These are phyloP conservation scores for Laothoe populi DNA, from an alignment of 2,888 invertebrate species.

Conservation along the genomic window DNA sequence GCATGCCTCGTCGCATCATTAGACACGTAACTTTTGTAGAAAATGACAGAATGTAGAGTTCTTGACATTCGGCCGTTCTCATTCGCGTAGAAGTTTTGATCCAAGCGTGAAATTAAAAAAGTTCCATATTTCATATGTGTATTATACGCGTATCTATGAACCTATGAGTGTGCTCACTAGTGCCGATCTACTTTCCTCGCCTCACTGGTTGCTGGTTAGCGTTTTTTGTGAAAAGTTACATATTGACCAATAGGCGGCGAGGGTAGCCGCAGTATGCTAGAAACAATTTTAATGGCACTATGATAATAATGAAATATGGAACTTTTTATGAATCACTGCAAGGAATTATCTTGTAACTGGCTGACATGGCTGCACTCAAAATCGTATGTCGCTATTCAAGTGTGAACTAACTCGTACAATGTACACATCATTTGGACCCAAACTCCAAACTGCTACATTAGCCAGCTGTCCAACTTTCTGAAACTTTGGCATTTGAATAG, in stretches of 20 bases:
- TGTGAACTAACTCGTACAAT: too few species aligned
- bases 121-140: slow-evolving; percentile 61
- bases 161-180: slow-evolving; percentile 47
- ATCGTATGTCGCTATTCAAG: not conserved
- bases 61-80: slow-evolving; percentile 54
- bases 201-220: slow-evolving; percentile 44
- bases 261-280: not conserved
- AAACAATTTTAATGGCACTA: slow-evolving; percentile 8
- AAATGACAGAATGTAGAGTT: slow-evolving; percentile 52
- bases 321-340: not conserved
- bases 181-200: slow-evolving; percentile 45
- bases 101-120: slow-evolving; percentile 82
- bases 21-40: slow-evolving; percentile 27
- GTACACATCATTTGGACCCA: slow-evolving; percentile 7
- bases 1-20: not conserved
- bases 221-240: slow-evolving; percentile 42
- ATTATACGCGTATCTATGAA: slow-evolving; percentile 48
- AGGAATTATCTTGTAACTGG: too few species aligned
- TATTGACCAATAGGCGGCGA: slow-evolving; percentile 3
- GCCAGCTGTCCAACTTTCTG: slow-evolving; percentile 26
- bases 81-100: slow-evolving; percentile 62
- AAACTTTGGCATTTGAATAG: slow-evolving; percentile 35
- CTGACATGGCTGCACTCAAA: not conserved
- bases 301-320: not conserved
- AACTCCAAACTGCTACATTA: slow-evolving; percentile 4